Conservation (phyloP, 2,888 invertebrate species). For the Mythimna lalbum region DNA sequence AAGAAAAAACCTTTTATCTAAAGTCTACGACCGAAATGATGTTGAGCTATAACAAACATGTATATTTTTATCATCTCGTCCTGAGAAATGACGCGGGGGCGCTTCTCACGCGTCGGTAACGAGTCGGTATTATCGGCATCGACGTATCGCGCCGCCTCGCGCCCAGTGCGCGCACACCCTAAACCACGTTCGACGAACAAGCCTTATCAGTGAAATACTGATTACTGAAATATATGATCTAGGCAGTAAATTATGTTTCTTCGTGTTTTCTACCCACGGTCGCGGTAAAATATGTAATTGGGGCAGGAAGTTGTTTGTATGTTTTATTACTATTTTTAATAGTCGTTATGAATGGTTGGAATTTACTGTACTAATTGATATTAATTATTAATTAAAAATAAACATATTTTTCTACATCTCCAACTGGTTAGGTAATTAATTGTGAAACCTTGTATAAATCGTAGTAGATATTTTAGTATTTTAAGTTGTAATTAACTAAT, state of each 20-base stretch:
- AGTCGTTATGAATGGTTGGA: constrained; percentile 32
- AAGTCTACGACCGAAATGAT: constrained; percentile 52
- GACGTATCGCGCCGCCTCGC: constrained; percentile 56
- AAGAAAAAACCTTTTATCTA: constrained; percentile 46
- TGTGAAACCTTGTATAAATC: constrained; percentile 6
- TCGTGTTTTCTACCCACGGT: constrained; percentile 49
- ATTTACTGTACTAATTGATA: constrained; percentile 29
- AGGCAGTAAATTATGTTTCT: constrained; percentile 54
- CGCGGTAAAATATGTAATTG: constrained; percentile 44
- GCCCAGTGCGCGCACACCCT: constrained; percentile 63
- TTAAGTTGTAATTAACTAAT: constrained; percentile 41
- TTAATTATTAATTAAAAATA: constrained; percentile 27
- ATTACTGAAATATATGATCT: constrained; percentile 65
- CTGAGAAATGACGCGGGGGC: constrained; percentile 74
- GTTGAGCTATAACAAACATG: constrained; percentile 55
- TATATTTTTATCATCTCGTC: constrained; percentile 64
- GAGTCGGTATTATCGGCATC: constrained; percentile 71
- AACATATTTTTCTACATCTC: constrained; percentile 8
- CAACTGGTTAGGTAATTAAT: constrained; percentile 15
- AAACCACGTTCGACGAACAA: constrained; percentile 56
- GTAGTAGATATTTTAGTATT: constrained; percentile 5
- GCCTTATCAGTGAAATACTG: constrained; percentile 49
- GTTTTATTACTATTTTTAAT: constrained; percentile 49
- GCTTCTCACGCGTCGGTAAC: constrained; percentile 79
- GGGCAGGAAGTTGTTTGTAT: constrained; percentile 53